Evolutionary conservation across 2,797 vertebrate genomes (phyloP).

Genomic region (Ataeniobius toweri): DNA sequence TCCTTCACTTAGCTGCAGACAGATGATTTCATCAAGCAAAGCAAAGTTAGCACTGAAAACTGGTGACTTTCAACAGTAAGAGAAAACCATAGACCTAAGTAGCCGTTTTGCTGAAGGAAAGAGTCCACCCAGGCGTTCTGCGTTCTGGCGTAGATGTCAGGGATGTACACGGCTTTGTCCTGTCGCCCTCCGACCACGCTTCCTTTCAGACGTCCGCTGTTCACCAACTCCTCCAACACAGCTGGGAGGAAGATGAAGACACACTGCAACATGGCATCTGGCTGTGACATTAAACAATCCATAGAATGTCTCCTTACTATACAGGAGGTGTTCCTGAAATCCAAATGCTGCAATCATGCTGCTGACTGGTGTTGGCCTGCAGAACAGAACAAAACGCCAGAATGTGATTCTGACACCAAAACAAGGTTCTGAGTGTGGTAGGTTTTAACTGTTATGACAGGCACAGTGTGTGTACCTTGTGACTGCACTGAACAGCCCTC

Average conservation of each 20-base stretch:
- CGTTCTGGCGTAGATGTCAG: constrained; percentile 93
- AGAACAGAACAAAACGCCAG: constrained; percentile 9
- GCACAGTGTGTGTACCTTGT: constrained; percentile 80
- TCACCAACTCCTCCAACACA: constrained; percentile 92
- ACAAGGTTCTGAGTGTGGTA: background rate
- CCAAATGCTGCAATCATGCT: constrained; percentile 88
- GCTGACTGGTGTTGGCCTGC: constrained; percentile 90
- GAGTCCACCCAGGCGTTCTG: constrained; percentile 96
- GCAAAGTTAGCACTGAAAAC: background rate
- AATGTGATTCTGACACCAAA: background rate
- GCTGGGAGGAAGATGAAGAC: constrained; percentile 69
- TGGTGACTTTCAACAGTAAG: background rate
- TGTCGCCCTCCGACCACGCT: constrained; percentile 91
- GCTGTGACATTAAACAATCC: background rate
- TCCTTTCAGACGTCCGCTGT: constrained; percentile 87
- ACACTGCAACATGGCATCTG: too few species aligned
- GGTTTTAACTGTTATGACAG: too few species aligned
- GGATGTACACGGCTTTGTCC: constrained; percentile 94
- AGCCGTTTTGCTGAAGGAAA: constrained; percentile 95
- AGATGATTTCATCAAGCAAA: background rate
- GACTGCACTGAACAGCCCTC: constrained; percentile 92
- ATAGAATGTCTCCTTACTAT: constrained; percentile 83
- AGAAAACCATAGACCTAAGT: constrained; percentile 83
- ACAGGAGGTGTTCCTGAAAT: constrained; percentile 95
- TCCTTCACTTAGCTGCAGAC: background rate